A percentile compares a stretch with the other conserved stretches of the same genome.
phyloP scores from a whole-genome alignment of 2,888 invertebrate species.

The Spodoptera littoralis region DNA sequence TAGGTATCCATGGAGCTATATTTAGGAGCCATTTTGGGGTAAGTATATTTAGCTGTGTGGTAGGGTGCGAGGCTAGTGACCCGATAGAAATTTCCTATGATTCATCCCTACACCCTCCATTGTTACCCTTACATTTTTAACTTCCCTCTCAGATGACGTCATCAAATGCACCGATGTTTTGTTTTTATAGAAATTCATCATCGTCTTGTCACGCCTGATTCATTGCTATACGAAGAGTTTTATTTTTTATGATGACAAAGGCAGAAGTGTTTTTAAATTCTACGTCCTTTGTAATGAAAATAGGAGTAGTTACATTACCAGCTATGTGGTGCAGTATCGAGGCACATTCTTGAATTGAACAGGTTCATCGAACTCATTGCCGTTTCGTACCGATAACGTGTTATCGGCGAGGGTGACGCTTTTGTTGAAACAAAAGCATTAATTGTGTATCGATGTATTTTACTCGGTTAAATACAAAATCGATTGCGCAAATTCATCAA shows the following conservation, averaged over 20 bases:
- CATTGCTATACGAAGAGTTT: slow-evolving; percentile 70
- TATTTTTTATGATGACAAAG: slow-evolving; percentile 63
- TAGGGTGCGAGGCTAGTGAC: slow-evolving; percentile 81
- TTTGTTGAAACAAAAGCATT: slow-evolving; percentile 33
- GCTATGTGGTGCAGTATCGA: slow-evolving; percentile 56
- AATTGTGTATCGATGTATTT: slow-evolving; percentile 22
- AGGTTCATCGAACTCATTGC: slow-evolving; percentile 68
- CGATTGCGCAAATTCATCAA: slow-evolving; percentile 14
- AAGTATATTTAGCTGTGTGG: slow-evolving; percentile 75
- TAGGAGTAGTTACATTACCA: slow-evolving; percentile 27
- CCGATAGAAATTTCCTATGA: slow-evolving; percentile 83
- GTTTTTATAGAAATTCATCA: slow-evolving; percentile 75
- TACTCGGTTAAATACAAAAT: slow-evolving; percentile 5
- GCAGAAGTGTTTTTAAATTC: slow-evolving; percentile 57
- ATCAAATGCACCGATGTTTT: slow-evolving; percentile 73
- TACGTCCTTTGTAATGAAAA: slow-evolving; percentile 42
- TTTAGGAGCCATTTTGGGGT: slow-evolving; percentile 69
- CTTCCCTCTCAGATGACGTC: slow-evolving; percentile 82
- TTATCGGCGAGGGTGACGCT: slow-evolving; percentile 54
- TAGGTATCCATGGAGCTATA: slow-evolving; percentile 61
- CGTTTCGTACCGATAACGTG: slow-evolving; percentile 63
- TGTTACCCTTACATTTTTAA: slow-evolving; percentile 75
- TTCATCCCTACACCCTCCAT: slow-evolving; percentile 85
- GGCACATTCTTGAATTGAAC: slow-evolving; percentile 62
- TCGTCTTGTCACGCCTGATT: slow-evolving; percentile 76